These are phyloP conservation scores for Goniozus legneri DNA, from an alignment of 1,140 invertebrate species.

Conservation along the genomic window DNA sequence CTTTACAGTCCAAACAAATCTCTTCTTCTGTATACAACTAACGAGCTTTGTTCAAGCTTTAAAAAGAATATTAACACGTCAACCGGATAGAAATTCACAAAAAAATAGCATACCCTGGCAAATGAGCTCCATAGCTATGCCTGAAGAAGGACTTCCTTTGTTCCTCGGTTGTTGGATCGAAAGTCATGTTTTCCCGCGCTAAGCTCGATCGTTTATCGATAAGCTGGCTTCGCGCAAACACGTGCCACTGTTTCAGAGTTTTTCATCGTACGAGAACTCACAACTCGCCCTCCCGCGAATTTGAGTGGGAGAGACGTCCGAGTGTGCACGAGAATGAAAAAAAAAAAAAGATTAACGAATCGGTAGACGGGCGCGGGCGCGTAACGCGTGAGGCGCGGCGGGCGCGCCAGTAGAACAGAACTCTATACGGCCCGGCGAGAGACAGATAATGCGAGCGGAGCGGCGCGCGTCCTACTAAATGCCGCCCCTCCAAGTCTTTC, in stretches of 20 bases:
- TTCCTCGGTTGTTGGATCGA: conserved; percentile 39
- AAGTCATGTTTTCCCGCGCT: conserved; percentile 36
- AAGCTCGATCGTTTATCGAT: not conserved
- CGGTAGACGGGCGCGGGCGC: conserved; percentile 4
- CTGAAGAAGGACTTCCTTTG: conserved; percentile 41
- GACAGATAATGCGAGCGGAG: conserved; percentile 19
- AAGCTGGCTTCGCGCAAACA: not conserved
- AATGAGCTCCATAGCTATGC: conserved; percentile 44
- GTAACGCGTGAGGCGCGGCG: conserved; percentile 24
- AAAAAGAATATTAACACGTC: too few relatives aligned
- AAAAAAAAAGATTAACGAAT: not conserved
- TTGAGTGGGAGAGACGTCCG: not conserved
- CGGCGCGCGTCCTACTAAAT: conserved; percentile 21
- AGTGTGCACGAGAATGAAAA: conserved; percentile 1
- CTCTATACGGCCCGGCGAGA: conserved; percentile 36
- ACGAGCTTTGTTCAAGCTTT: too few relatives aligned
- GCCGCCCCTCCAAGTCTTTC: not conserved
- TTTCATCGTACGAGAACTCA: not conserved
- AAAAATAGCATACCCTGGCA: conserved; percentile 42
- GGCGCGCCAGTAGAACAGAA: conserved; percentile 40
- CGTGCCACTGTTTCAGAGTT: not conserved
- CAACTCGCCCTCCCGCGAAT: not conserved
- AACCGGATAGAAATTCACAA: too few relatives aligned
- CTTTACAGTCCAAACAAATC: too few relatives aligned
- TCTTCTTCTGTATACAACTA: too few relatives aligned